Conservation (phyloP, 2,113 vertebrate genomes). For the Tinamus guttatus region DNA sequence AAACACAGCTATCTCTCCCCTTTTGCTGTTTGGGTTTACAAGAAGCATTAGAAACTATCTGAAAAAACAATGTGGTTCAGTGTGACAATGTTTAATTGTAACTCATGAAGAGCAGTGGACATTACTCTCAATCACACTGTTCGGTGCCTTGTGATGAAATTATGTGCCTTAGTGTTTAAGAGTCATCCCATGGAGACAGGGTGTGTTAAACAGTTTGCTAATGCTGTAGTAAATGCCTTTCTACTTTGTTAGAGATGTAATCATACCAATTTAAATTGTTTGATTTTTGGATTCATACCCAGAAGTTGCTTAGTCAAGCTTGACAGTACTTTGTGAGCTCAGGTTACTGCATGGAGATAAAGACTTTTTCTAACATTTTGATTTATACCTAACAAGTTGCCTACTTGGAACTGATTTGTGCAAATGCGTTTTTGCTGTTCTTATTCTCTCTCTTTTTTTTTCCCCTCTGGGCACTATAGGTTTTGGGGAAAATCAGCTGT, state of each 20-base stretch:
- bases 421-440: not conserved
- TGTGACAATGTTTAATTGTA: not conserved
- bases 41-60: too few species aligned
- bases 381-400: not conserved
- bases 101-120: not conserved
- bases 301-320: not conserved
- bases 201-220: not conserved
- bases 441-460: not conserved
- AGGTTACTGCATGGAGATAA: not conserved
- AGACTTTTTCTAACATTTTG: not conserved
- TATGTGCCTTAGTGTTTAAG: not conserved
- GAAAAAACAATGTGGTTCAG: not conserved
- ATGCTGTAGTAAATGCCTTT: not conserved
- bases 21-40: not conserved
- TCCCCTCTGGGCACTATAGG: not conserved
- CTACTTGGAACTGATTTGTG: not conserved
- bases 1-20: not conserved
- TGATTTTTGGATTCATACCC: not conserved
- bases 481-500: not conserved
- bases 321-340: not conserved
- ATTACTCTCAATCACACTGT: not conserved
- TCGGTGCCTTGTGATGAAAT: not conserved
- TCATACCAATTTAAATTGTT: not conserved
- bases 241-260: not conserved
- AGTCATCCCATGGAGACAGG: not conserved